phyloP scores from a whole-genome alignment of 2,888 invertebrate species.

The Drosophila macrothrix region DNA sequence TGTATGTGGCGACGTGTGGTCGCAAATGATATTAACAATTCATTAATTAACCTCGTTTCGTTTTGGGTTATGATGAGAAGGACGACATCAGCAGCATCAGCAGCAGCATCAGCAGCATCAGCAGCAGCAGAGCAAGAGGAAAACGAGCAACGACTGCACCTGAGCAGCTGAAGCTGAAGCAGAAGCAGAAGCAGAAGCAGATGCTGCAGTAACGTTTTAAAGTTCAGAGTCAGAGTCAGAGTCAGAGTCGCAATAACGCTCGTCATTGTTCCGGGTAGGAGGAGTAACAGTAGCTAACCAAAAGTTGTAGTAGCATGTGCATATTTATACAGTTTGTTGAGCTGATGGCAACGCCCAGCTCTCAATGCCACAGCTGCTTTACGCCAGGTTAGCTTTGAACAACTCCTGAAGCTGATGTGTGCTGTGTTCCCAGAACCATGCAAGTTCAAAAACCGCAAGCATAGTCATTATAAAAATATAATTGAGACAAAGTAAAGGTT shows the following conservation, averaged over 20 bases:
- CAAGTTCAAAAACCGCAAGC: background rate
- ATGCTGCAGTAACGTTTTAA: constrained; percentile 25
- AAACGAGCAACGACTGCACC: constrained; percentile 17
- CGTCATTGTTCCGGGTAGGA: constrained; percentile 68
- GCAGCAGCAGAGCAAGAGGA: too few relatives aligned
- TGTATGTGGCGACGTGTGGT: constrained; percentile 71
- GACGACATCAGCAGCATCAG: constrained; percentile 20
- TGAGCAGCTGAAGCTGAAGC: constrained; percentile 33
- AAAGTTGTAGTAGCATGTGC: constrained; percentile 67
- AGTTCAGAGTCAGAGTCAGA: constrained; percentile 14
- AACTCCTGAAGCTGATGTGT: constrained; percentile 53
- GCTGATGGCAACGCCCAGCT: constrained; percentile 19
- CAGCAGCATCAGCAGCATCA: constrained; percentile 15
- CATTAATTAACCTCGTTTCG: constrained; percentile 82
- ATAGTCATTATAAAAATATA: background rate
- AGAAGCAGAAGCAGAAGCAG: constrained; percentile 9
- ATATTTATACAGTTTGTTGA: constrained; percentile 68
- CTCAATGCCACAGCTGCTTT: constrained; percentile 47
- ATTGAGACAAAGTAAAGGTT: background rate
- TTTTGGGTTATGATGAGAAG: constrained; percentile 66
- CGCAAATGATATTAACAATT: constrained; percentile 81
- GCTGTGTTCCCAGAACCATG: constrained; percentile 21
- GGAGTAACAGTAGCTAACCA: constrained; percentile 40
- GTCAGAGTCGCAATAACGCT: constrained; percentile 38
- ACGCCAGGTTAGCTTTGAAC: constrained; percentile 70